Evolutionary conservation across 2,113 vertebrate species (phyloP).

Genomic region (Nycticorax nycticorax): DNA sequence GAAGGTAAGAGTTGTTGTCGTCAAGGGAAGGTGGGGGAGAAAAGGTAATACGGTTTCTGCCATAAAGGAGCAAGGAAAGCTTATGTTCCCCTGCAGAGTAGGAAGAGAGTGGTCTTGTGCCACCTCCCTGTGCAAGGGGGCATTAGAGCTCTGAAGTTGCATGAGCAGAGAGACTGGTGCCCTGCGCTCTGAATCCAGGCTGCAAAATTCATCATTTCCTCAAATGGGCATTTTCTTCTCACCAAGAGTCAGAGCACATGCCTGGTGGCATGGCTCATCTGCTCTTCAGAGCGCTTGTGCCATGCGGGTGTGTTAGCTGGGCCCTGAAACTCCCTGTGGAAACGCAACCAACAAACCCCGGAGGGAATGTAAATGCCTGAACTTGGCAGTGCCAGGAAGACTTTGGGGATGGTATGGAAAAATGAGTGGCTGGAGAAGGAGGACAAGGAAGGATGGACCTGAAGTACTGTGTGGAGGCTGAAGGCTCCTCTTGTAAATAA

Average conservation of each 20-base stretch:
- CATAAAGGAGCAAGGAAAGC: background rate
- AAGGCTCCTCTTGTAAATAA: background rate
- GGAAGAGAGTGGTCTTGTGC: background rate
- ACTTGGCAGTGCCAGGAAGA: background rate
- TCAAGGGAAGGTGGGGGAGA: background rate
- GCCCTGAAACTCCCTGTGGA: too few relatives aligned
- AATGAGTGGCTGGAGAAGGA: background rate
- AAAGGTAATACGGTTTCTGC: background rate
- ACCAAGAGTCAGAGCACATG: background rate
- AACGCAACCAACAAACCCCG: background rate
- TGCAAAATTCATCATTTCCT: background rate
- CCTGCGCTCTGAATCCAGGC: background rate
- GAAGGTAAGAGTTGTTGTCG: background rate
- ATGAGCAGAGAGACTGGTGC: background rate
- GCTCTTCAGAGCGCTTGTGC: background rate
- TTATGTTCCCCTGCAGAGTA: background rate
- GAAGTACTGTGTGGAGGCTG: accelerated
- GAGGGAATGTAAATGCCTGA: background rate
- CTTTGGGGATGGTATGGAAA: background rate
- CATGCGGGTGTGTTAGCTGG: background rate
- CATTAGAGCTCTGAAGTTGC: background rate
- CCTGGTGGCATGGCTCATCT: background rate
- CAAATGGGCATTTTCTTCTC: background rate
- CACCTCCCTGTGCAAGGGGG: background rate
- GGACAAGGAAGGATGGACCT: too few relatives aligned